phyloP scores from a whole-genome alignment of 2,888 invertebrate genomes.

The Cosmia trapezina region DNA sequence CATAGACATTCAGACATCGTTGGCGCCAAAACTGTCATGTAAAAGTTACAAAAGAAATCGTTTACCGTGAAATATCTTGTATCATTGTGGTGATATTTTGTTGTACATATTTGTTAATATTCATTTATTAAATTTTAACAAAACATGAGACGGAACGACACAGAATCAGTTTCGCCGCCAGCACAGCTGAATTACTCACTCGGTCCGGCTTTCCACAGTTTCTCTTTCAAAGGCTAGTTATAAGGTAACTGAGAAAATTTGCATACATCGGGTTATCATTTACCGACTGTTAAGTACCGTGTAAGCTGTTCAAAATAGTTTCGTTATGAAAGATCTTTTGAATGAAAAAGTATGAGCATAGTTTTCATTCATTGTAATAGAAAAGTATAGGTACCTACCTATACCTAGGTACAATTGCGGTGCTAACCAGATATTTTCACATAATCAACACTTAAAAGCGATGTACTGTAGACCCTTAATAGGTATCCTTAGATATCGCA shows the following conservation, averaged over 20 bases:
- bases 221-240: conserved; percentile 33
- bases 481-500: neutral
- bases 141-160: conserved; percentile 1
- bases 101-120: neutral
- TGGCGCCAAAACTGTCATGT: neutral
- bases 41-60: neutral
- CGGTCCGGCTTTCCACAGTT: conserved; percentile 25
- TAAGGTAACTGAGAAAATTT: conserved; percentile 17
- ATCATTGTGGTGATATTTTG: neutral
- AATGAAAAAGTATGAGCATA: conserved; percentile 6
- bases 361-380: neutral
- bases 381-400: neutral
- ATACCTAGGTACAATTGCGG: too few species aligned
- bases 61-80: neutral
- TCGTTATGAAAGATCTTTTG: conserved; percentile 9
- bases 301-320: neutral
- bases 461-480: neutral
- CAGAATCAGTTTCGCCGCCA: conserved; percentile 26
- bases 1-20: too few species aligned
- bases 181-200: conserved; percentile 14
- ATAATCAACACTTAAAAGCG: neutral
- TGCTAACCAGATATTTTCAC: neutral
- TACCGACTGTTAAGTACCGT: conserved; percentile 8
- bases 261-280: conserved; percentile 31
- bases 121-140: neutral